Evolutionary conservation across 2,888 invertebrate genomes (phyloP), one percentile per base, ranked within the genome.

Genomic region (Nemoura dubitans): DNA sequence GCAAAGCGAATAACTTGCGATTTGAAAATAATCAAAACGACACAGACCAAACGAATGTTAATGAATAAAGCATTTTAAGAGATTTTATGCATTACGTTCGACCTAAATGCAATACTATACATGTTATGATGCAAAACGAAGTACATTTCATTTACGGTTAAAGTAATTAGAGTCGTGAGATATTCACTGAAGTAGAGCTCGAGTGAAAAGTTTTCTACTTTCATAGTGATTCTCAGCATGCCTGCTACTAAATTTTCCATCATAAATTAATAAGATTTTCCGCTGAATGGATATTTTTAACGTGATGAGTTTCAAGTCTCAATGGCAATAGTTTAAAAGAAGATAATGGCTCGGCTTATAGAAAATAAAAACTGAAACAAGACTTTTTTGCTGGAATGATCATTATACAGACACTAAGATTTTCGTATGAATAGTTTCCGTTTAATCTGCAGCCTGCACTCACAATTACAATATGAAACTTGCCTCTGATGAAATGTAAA

Each of bases 131-230:
- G 10, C 59, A 59, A 21, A 59, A 59, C 21, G 59, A 59, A 59
- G 14, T 16, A 59, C 59, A 59, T 59, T 59, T 59, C 3, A 59
- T 59, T 59, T 59, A 59, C 21, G 59, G 21, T 59, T 59, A 59
- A 59, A 59, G 59, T 59, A 59, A 59, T 59, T 59, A 59, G 14
- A 59, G 14, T 16, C 59, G 59, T 59, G 59, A 59, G 59, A 59
- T 59, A 21, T 59, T 59, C 59, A 59, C 59, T 59, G 78, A 78
- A 78, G 78, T 78, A 78, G 78, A 78, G 78, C 78, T 78, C 78
- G 28, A 78, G 7, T 6, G 78, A 78, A 78, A 78, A 26, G 26
- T 78, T 78, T 78, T 78, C 78, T 78, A 78, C 78, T 78, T 78
- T 26, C 78, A 78, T 14, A 78, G 26, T 78, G 28, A 78, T 21